Conservation (phyloP, 1,140 invertebrate species). For the Tetramorium alpestre region DNA sequence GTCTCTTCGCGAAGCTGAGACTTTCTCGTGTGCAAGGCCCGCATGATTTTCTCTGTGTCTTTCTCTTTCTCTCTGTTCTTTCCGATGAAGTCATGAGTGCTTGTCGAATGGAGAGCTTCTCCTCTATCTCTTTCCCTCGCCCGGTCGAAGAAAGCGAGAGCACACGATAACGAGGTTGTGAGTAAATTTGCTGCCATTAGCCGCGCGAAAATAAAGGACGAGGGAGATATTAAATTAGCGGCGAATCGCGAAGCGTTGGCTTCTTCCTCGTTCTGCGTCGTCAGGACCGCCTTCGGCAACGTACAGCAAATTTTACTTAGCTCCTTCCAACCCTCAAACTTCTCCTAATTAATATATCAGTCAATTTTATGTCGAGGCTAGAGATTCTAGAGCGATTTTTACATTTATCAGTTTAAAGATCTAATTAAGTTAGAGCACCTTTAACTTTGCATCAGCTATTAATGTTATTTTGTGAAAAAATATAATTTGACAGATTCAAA, state of each 20-base stretch:
- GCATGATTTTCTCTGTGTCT: background rate
- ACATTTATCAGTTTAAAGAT: background rate
- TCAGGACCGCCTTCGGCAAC: constrained; percentile 29
- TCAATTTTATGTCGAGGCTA: background rate
- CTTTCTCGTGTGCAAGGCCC: constrained; percentile 25
- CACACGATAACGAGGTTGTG: constrained; percentile 80
- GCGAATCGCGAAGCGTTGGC: constrained; percentile 58
- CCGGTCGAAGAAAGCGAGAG: constrained; percentile 45
- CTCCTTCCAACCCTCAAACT: background rate
- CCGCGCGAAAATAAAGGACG: constrained; percentile 82
- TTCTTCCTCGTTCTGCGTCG: constrained; percentile 54
- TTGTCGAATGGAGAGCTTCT: constrained; percentile 2
- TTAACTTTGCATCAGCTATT: background rate
- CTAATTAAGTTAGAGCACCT: background rate
- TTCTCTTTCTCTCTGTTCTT: constrained; percentile 17
- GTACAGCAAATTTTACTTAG: constrained; percentile 10
- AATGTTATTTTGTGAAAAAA: background rate
- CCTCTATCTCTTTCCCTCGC: background rate
- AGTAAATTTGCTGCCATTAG: constrained; percentile 85
- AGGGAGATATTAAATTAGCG: constrained; percentile 81
- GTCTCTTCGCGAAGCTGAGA: background rate
- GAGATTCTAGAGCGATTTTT: background rate
- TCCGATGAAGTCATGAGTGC: constrained; percentile 59
- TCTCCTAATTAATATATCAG: background rate
- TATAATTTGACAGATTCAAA: background rate